Evolutionary conservation across 2,888 invertebrate genomes (phyloP).

Genomic region (Drosophila prolongata): DNA sequence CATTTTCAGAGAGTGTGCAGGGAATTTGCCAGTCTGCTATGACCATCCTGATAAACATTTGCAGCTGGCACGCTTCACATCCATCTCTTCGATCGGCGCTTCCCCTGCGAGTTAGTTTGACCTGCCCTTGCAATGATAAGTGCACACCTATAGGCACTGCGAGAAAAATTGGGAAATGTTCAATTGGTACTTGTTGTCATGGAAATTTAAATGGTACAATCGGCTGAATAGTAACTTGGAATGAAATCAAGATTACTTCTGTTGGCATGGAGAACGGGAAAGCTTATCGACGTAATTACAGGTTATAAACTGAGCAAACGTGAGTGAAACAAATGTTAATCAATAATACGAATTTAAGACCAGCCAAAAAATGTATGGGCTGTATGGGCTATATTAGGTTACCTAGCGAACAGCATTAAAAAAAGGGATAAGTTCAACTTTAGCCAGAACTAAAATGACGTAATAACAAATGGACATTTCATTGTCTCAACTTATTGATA

Average conservation of each 20-base stretch:
- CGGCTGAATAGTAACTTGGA: neutral
- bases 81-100: slow-evolving; percentile 58
- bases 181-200: slow-evolving; percentile 1
- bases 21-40: slow-evolving; percentile 12
- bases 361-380: neutral
- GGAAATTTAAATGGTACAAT: neutral
- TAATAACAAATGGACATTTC: neutral
- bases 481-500: neutral
- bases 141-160: slow-evolving; percentile 50
- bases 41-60: slow-evolving; percentile 36
- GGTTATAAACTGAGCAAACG: neutral
- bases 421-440: too few species aligned
- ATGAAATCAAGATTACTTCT: neutral
- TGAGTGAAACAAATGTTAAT: slow-evolving; percentile 7
- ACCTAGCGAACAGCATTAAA: too few species aligned
- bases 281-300: slow-evolving; percentile 7
- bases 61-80: slow-evolving; percentile 75
- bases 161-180: neutral
- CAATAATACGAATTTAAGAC: slow-evolving; percentile 15
- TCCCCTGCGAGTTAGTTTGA: slow-evolving; percentile 50
- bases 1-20: slow-evolving; percentile 26
- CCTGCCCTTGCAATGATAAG: slow-evolving; percentile 61
- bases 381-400: too few species aligned
- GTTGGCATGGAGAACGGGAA: slow-evolving; percentile 16
- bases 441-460: neutral